These are phyloP conservation scores for Erebia ligea DNA, from an alignment of 2,888 invertebrate species.

Conservation along the genomic window DNA sequence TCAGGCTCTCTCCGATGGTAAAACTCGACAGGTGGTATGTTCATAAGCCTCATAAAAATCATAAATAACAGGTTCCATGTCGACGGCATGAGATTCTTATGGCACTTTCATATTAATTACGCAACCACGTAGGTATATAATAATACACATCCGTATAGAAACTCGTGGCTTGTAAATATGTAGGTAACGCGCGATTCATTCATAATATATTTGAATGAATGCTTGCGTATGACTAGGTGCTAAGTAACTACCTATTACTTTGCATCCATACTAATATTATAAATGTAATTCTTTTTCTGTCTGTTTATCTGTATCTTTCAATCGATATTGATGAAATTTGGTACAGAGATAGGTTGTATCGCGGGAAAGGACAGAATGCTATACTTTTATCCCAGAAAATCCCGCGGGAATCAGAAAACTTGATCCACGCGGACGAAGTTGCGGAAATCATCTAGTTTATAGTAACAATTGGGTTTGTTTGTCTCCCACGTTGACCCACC, in stretches of 20 bases:
- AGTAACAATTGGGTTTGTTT: too few species aligned
- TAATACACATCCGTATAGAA: conserved; percentile 49
- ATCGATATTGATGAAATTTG: too few species aligned
- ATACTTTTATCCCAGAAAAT: too few species aligned
- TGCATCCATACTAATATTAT: too few species aligned
- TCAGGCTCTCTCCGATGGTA: not conserved
- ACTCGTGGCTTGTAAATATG: conserved; percentile 40
- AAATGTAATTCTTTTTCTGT: too few species aligned
- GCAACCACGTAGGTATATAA: conserved; percentile 33
- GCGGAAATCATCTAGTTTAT: too few species aligned
- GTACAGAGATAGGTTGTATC: too few species aligned
- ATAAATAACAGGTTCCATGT: conserved; percentile 19
- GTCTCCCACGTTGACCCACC: too few species aligned
- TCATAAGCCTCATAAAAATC: not conserved
- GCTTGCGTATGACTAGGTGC: not conserved
- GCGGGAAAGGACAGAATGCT: too few species aligned
- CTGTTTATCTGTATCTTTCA: too few species aligned
- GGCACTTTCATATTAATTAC: conserved; percentile 43
- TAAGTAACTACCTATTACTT: not conserved
- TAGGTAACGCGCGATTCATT: conserved; percentile 48
- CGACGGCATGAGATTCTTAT: conserved; percentile 16
- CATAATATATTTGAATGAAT: conserved; percentile 37
- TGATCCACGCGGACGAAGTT: too few species aligned
- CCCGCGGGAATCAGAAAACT: too few species aligned
- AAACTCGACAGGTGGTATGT: conserved; percentile 10